A percentile compares a stretch with the other conserved stretches of the same genome.
These are phyloP conservation scores for Sinohyriopsis cumingii DNA, from an alignment of 2,888 invertebrate genomes.

Conservation along the genomic window DNA sequence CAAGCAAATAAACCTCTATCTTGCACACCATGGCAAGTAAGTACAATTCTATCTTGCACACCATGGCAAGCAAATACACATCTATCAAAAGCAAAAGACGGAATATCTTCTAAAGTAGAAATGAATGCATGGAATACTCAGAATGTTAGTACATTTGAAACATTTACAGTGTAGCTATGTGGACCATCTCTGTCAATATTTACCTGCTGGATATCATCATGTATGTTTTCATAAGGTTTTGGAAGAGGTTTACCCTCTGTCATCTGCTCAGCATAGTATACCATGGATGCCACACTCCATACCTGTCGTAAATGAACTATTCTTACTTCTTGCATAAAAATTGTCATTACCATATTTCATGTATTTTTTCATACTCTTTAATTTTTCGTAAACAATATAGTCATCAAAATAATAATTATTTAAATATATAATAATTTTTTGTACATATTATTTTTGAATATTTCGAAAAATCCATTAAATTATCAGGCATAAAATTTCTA, in stretches of 20 bases:
- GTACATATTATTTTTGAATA: background rate
- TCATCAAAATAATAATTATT: background rate
- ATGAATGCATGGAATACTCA: too few relatives aligned
- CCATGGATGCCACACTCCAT: constrained; percentile 54
- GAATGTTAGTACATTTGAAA: too few relatives aligned
- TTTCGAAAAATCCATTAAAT: background rate
- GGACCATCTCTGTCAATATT: background rate
- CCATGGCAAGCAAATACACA: too few relatives aligned
- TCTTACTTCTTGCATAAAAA: background rate
- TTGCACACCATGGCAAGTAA: too few relatives aligned
- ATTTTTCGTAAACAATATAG: background rate
- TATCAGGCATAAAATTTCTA: too few relatives aligned
- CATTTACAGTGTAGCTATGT: too few relatives aligned
- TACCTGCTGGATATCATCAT: constrained; percentile 64
- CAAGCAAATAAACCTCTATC: too few relatives aligned
- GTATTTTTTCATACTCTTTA: too few relatives aligned
- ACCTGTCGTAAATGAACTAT: constrained; percentile 41
- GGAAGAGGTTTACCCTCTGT: constrained; percentile 51
- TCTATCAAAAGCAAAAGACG: too few relatives aligned
- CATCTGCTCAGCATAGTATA: constrained; percentile 63
- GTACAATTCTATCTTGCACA: too few relatives aligned
- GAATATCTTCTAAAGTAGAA: too few relatives aligned
- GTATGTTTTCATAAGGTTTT: constrained; percentile 58
- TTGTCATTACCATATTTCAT: background rate
- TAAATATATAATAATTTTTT: background rate